Percentiles rank a stretch among this genome's conserved stretches.
phyloP scores from a whole-genome alignment of 2,113 vertebrate species.

The Synodontis membranacea region DNA sequence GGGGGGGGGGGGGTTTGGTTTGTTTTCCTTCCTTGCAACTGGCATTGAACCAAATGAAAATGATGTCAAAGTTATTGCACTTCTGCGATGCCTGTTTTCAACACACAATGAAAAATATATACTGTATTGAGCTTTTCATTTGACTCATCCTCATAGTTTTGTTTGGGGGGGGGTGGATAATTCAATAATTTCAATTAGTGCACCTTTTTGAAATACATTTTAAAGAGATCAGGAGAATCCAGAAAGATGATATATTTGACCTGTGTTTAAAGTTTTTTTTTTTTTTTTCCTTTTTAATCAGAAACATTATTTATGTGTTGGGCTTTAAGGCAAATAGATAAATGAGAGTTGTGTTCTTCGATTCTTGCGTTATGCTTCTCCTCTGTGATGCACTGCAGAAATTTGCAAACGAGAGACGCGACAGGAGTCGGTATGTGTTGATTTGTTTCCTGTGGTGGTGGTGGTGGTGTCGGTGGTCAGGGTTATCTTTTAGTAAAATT shows the following conservation, averaged over 20 bases:
- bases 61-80: background rate
- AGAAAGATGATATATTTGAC: background rate
- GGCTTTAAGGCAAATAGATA: background rate
- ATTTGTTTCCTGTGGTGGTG: constrained; percentile 1
- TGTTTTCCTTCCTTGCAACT: too few relatives aligned
- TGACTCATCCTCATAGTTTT: background rate
- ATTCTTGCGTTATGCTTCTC: background rate
- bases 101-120: background rate
- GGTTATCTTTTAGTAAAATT: background rate
- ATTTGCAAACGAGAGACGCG: background rate
- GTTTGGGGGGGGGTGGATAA: background rate
- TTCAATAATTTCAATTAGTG: background rate
- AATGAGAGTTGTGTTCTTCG: background rate
- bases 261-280: background rate
- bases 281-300: background rate
- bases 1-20: too few relatives aligned
- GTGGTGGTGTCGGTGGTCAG: background rate
- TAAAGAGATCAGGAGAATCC: background rate
- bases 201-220: constrained; percentile 5
- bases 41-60: background rate
- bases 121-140: background rate
- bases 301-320: background rate
- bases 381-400: background rate
- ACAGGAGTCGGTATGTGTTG: background rate
- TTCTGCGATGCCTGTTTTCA: background rate